A percentile compares a stretch with the other conserved stretches of the same genome.
These are phyloP conservation scores for Lobophora halterata DNA, from an alignment of 2,888 invertebrate species.

Conservation along the genomic window DNA sequence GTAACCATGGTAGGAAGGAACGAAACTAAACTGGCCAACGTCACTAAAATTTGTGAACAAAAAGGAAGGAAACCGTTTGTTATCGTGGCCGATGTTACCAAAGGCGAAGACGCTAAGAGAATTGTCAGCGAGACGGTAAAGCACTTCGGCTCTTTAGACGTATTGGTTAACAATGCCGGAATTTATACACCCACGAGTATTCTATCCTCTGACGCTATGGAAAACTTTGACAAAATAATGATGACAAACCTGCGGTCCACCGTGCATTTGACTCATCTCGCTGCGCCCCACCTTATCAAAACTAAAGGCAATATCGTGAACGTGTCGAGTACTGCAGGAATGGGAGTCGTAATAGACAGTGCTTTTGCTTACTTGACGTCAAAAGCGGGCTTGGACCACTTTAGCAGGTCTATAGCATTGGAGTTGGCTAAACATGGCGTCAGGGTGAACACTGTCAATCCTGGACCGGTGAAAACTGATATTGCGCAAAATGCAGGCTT, in stretches of 20 bases:
- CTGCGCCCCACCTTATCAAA: conserved; percentile 23
- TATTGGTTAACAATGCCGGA: conserved; percentile 31
- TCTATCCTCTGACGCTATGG: conserved; percentile 14
- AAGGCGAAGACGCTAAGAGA: conserved; percentile 21
- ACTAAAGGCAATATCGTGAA: conserved; percentile 31
- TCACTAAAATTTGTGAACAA: conserved; percentile 48
- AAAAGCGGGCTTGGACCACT: conserved; percentile 86
- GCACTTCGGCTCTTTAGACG: conserved; percentile 24
- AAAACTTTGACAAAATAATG: conserved; percentile 22
- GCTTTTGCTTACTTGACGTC: conserved; percentile 82
- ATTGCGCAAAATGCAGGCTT: conserved; percentile 54
- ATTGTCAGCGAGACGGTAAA: conserved; percentile 24
- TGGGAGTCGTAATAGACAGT: conserved; percentile 17
- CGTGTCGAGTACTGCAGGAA: conserved; percentile 25
- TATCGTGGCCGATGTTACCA: conserved; percentile 26
- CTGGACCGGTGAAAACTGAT: conserved; percentile 81
- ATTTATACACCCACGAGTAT: conserved; percentile 13
- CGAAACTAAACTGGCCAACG: conserved; percentile 79
- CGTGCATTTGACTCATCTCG: conserved; percentile 22
- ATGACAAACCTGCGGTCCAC: conserved; percentile 24
- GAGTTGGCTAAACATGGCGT: conserved; percentile 78
- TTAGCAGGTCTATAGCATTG: conserved; percentile 86
- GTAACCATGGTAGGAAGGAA: conserved; percentile 83
- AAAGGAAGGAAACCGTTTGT: conserved; percentile 21
- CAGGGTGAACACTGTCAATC: conserved; percentile 85